Conservation (phyloP, 35 echinoderm and acorn worm genomes). For the Stichopus chloronotus region DNA sequence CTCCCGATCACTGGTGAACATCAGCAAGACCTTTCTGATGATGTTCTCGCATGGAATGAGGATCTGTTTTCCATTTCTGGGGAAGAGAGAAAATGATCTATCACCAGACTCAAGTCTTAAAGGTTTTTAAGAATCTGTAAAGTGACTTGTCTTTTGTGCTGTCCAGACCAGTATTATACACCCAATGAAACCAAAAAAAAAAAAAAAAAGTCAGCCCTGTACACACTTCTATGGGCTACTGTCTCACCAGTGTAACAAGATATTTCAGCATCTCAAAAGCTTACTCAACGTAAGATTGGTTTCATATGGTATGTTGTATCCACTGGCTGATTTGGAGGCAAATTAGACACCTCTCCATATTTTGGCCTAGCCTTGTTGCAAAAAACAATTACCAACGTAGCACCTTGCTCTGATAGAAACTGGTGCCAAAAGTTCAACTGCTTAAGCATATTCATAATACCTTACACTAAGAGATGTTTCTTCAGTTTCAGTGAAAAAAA, state of each 20-base stretch:
- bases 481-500: constrained; percentile 4
- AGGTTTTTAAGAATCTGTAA: neutral
- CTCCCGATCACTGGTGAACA: neutral
- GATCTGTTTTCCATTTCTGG: neutral
- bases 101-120: neutral
- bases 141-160: neutral
- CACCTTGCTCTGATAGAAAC: no score
- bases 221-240: neutral
- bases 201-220: neutral
- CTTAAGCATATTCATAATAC: neutral
- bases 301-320: no score
- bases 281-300: no score
- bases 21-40: constrained; percentile 19
- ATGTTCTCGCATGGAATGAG: neutral
- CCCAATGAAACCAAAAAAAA: no score
- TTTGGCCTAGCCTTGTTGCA: no score
- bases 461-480: neutral
- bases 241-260: neutral
- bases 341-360: no score
- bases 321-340: no score
- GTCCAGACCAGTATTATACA: neutral
- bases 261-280: neutral
- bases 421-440: neutral
- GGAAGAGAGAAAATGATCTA: neutral
- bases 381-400: no score